Evolutionary conservation across 2,797 vertebrate genomes (phyloP).

Genomic region (Lophotriccus pileatus): DNA sequence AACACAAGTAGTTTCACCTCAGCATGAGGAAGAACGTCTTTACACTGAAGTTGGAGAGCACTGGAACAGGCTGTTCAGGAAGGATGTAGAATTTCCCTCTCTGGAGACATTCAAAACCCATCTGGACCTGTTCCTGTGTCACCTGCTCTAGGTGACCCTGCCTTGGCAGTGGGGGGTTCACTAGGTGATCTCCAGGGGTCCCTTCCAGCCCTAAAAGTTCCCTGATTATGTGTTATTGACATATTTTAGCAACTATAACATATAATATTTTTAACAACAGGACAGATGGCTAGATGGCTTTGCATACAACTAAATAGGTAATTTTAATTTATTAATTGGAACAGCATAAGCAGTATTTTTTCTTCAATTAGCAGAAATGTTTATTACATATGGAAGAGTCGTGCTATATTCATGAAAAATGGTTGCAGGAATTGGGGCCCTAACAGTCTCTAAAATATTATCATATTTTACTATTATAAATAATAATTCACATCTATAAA

Average conservation of each 20-base stretch:
- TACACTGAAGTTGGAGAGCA: not conserved
- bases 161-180: rapidly evolving
- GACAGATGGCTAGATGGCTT: not conserved
- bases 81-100: not conserved
- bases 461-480: not conserved
- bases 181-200: not conserved
- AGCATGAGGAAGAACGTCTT: not conserved
- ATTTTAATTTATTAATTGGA: not conserved
- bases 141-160: not conserved
- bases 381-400: not conserved
- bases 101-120: not conserved
- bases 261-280: not conserved
- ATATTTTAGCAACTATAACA: not conserved
- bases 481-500: not conserved
- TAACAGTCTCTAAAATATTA: not conserved
- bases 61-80: not conserved
- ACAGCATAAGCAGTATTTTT: not conserved
- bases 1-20: not conserved
- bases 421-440: not conserved
- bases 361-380: not conserved
- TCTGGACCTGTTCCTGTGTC: not conserved
- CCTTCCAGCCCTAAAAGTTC: not conserved
- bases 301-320: not conserved
- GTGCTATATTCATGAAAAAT: not conserved
- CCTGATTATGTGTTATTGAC: not conserved